Evolutionary conservation across 2,797 vertebrate species (phyloP), one percentile per base, ranked within the genome.

Genomic region (Gymnocypris eckloni): DNA sequence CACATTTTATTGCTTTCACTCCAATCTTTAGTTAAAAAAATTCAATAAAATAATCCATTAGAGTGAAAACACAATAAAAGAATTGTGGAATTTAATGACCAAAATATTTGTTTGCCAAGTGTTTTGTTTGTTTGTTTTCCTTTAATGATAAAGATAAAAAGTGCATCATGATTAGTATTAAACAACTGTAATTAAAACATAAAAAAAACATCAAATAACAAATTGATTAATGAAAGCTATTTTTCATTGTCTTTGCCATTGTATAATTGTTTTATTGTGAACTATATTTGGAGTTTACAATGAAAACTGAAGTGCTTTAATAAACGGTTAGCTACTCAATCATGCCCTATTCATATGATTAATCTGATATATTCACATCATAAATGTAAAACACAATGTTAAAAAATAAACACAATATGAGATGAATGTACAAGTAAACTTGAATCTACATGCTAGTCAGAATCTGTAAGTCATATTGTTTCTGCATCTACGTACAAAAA

Each of bases 61-160:
- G 12, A 28, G 11, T 64, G 83, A 85, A 90, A 89, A 87, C 86
- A 90, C 88, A 92, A n/a, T 12, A 41, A 22, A 41, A 33, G 33
- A 41, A 2, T 41, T 41, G 56, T 59, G 28, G 16, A 20, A 70
- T 6, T 22, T 3, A 52, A 54, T 52, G 25, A 52, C 16, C 11
- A 76, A 76, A 37, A 54, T 39, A 2, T 54, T 54, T 20, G 10
- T 37, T 37, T 20, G 20, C 33, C 0, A 6, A 20, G 16, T 33
- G 9, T 50, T 48, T 66, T 50, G 56, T 3, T 18, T 39, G n/a
- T 64, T 64, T 64, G 25, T 66, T 66, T 66, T 33, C 28, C 70
- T 25, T 25, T 25, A 72, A 72, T 1, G 7, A 48, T 9, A 25
- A 48, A 72, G n/a, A 45, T 9, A 25, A 45, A 72, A 45, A 72